phyloP scores from a whole-genome alignment of 2,113 vertebrate genomes.

The Drymodes brunneopygia region DNA sequence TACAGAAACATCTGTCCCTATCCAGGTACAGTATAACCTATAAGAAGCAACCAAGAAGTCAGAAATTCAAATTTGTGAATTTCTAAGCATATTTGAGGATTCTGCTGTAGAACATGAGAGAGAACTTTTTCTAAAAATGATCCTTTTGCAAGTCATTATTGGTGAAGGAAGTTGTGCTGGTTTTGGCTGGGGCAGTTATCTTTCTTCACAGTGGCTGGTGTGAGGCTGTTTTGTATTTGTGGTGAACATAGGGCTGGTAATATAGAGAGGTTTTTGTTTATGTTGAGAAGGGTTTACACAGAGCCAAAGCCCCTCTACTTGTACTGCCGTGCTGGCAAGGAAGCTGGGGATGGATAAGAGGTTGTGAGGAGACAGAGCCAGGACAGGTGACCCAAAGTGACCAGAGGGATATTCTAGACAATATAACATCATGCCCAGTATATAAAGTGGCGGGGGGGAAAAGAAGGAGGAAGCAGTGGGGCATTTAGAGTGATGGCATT shows the following conservation, averaged over 20 bases:
- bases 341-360: fast-evolving
- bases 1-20: not conserved
- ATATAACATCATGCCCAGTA: not conserved
- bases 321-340: not conserved
- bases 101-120: not conserved
- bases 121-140: not conserved
- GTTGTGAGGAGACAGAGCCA: not conserved
- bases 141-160: not conserved
- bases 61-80: not conserved
- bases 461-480: not conserved
- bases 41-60: not conserved
- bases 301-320: not conserved
- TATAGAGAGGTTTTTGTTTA: not conserved
- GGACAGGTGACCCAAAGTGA: not conserved
- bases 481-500: not conserved
- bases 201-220: not conserved
- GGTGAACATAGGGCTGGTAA: not conserved
- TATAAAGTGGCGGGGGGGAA: not conserved
- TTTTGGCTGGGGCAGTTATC: not conserved
- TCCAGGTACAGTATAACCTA: not conserved
- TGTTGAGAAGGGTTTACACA: not conserved
- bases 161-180: not conserved
- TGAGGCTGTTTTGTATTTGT: not conserved
- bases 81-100: not conserved
- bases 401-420: not conserved